A percentile compares a stretch with the other conserved stretches of the same genome.
Evolutionary conservation across 1,140 invertebrate genomes (phyloP).

Genomic region (Periplaneta americana): DNA sequence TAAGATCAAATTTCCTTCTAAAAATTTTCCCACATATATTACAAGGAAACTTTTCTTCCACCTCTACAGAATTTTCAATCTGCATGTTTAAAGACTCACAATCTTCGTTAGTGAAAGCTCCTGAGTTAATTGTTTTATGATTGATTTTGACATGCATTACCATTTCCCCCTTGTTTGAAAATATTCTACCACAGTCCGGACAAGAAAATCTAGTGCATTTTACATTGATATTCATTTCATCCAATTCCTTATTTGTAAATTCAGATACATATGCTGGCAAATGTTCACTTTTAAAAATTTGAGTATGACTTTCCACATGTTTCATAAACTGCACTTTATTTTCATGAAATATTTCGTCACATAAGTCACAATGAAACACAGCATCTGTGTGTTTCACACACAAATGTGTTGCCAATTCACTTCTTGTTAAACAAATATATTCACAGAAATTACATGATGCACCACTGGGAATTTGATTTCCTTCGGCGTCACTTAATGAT

Average conservation of each 20-base stretch:
- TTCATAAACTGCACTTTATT: not conserved
- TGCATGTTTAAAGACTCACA: not conserved
- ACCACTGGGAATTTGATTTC: not conserved
- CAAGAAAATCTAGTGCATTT: not conserved
- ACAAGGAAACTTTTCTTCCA: not conserved
- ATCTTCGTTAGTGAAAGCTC: not conserved
- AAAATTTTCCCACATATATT: conserved; percentile 3
- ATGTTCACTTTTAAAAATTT: not conserved
- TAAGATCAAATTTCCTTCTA: not conserved
- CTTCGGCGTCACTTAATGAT: not conserved
- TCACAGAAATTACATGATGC: not conserved
- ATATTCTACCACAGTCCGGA: not conserved
- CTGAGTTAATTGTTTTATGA: not conserved
- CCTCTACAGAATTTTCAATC: not conserved
- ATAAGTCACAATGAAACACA: conserved; percentile 1
- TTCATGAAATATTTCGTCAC: conserved; percentile 3
- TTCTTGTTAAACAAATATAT: not conserved
- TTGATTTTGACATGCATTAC: not conserved
- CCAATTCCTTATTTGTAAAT: not conserved
- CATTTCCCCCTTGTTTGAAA: not conserved
- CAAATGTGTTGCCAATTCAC: conserved; percentile 8
- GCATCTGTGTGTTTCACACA: not conserved
- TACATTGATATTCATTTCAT: not conserved
- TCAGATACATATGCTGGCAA: not conserved
- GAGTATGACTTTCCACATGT: not conserved